These are phyloP conservation scores for Ligdia adustata DNA, from an alignment of 2,888 invertebrate species.

Conservation along the genomic window DNA sequence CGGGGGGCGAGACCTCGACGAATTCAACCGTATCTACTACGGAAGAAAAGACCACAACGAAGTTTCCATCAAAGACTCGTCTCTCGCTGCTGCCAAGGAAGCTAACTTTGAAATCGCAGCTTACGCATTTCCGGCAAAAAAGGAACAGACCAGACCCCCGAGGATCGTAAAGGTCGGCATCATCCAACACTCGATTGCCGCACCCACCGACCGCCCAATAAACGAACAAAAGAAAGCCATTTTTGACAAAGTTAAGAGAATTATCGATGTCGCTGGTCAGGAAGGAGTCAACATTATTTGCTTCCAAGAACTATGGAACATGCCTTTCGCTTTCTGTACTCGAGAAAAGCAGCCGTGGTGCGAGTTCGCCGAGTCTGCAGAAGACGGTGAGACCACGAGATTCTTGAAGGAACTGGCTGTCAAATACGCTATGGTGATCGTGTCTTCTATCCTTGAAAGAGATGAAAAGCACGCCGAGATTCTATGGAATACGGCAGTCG, in stretches of 20 bases:
- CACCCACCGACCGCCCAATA: conserved; percentile 91
- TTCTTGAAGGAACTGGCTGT: conserved; percentile 92
- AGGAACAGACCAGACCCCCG: conserved; percentile 84
- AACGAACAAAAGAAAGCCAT: conserved; percentile 92
- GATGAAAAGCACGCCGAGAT: conserved; percentile 94
- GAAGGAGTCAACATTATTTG: conserved; percentile 96
- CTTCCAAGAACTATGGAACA: conserved; percentile 98
- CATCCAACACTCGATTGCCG: conserved; percentile 94
- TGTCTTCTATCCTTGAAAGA: conserved; percentile 97
- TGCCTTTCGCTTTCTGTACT: conserved; percentile 99
- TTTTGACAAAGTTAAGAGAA: conserved; percentile 89
- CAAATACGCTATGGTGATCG: conserved; percentile 95
- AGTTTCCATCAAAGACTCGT: conserved; percentile 71
- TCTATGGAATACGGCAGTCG: conserved; percentile 98
- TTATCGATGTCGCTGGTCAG: conserved; percentile 92
- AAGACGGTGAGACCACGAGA: conserved; percentile 93
- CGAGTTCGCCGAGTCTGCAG: conserved; percentile 97
- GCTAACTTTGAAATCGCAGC: conserved; percentile 81
- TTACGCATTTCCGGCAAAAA: conserved; percentile 74
- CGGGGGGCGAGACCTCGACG: conserved; percentile 68
- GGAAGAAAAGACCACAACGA: conserved; percentile 69
- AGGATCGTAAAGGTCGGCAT: conserved; percentile 93
- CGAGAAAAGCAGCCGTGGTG: conserved; percentile 98
- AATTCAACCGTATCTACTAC: conserved; percentile 76
- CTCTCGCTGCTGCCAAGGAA: conserved; percentile 80